Base-by-base conservation (phyloP, 2,888 invertebrate genomes). In the Biston stratarius region DNA sequence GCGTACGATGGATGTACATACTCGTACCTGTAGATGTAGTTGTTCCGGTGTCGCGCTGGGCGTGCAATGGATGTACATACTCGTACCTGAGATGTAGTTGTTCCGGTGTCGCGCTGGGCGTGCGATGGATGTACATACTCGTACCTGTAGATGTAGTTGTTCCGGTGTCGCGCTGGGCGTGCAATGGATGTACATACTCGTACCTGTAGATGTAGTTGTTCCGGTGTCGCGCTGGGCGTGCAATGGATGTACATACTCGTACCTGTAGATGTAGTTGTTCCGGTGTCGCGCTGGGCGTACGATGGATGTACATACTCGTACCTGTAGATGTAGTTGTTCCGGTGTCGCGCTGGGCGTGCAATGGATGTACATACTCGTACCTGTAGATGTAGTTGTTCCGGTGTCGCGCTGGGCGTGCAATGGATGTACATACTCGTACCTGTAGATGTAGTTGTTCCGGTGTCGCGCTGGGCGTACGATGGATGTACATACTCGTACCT, bases 51-150 rank as follows among this genome's bases (percentile, higher is more conserved):
- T 74, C 55, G 82, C 67, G 75, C 79, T 67, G 38, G 74, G 77
- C 51, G 75, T 78, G 65, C 45, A n/a, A 12, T 7, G 24, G 5
- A 12, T 33, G 34, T 0, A 51, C 8, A 8, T n/a, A 12, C 34
- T 34, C n/a, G 45, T 74, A 87, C 85, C 76, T 83, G 85, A 77
- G 61, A 34, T 81, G 83, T 8, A 71, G 51, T 47, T 87, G 76
- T 65, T 33, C 64, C 6, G 64, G 60, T 36, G 74, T 74, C 55
- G 82, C 67, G 75, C 79, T 67, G 38, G 74, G 77, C 51, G 75
- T 78, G 65, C 45, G n/a, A 12, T 7, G 24, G 5, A 12, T 33
- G 34, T 0, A 51, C 8, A 8, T n/a, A 12, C 34, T 34, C n/a
- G 45, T 74, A 87, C 85, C 76, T 83, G 85, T 34, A 77, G 61